A percentile compares a stretch with the other conserved stretches of the same genome.
phyloP scores from a whole-genome alignment of 2,113 vertebrate genomes.

The Lagenorhynchus albirostris region DNA sequence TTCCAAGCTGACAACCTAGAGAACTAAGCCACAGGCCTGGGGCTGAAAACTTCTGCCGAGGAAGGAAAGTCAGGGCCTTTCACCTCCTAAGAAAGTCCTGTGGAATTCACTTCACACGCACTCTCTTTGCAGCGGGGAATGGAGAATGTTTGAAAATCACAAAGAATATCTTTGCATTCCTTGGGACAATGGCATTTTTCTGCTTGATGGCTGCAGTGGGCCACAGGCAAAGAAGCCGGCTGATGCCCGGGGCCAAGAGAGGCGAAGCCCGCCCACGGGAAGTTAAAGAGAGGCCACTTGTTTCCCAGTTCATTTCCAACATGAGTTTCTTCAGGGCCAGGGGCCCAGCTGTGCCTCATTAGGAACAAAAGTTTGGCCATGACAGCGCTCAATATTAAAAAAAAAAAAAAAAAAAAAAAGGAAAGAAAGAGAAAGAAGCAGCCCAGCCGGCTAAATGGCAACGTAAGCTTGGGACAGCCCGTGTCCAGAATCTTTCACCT shows the following conservation, averaged over 20 bases:
- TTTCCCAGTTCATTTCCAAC: background rate
- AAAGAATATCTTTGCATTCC: background rate
- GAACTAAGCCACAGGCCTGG: background rate
- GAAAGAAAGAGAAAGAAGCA: background rate
- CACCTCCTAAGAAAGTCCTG: background rate
- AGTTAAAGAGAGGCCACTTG: background rate
- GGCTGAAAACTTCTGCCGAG: background rate
- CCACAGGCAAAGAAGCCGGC: background rate
- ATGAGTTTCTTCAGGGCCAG: background rate
- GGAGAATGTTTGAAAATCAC: background rate
- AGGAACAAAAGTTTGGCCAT: background rate
- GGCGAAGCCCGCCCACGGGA: background rate
- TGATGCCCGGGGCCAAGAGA: background rate
- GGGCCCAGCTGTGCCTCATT: background rate
- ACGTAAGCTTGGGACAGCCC: background rate
- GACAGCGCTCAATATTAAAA: background rate
- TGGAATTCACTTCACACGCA: background rate
- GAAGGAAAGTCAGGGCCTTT: background rate
- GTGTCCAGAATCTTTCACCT: background rate
- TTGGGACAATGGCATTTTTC: background rate
- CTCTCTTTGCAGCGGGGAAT: fast-evolving
- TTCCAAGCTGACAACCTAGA: background rate
- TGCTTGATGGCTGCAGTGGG: background rate
- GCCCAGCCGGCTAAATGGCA: background rate
- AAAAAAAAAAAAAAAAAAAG: background rate